Percentiles rank a stretch among this genome's conserved stretches.
Evolutionary conservation across 2,888 invertebrate species (phyloP).

Genomic region (Amphipoea lucens): DNA sequence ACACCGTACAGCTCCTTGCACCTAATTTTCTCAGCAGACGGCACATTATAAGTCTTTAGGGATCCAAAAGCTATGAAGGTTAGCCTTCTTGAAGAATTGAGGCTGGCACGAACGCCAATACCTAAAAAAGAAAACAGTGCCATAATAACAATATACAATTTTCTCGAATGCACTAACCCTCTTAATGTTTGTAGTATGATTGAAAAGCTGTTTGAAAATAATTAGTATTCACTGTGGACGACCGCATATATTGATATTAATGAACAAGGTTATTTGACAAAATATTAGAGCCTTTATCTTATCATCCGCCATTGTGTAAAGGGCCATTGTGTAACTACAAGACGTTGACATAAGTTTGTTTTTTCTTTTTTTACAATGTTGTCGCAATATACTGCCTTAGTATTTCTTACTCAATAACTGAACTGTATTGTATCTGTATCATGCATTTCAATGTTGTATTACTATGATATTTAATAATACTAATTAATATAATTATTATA

Average conservation of each 20-base stretch:
- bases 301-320: background rate
- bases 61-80: conserved; percentile 21
- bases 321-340: background rate
- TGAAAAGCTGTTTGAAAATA: conserved; percentile 6
- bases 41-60: conserved; percentile 22
- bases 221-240: conserved; percentile 1
- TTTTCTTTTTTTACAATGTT: background rate
- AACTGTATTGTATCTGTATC: conserved; percentile 17
- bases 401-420: conserved; percentile 19
- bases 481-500: conserved; percentile 39
- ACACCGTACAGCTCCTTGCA: conserved; percentile 37
- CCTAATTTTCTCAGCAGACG: conserved; percentile 42
- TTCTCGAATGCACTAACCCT: conserved; percentile 35
- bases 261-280: background rate
- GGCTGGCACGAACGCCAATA: conserved; percentile 27
- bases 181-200: conserved; percentile 20
- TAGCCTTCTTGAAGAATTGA: conserved; percentile 32
- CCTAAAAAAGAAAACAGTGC: conserved; percentile 63
- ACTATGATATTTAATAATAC: conserved; percentile 47
- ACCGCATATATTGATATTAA: conserved; percentile 15
- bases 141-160: conserved; percentile 61
- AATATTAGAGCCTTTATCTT: background rate
- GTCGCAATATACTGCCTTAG: conserved; percentile 32
- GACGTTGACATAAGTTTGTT: background rate
- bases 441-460: conserved; percentile 56